phyloP scores from a whole-genome alignment of 1,140 invertebrate genomes.

The Battus philenor region DNA sequence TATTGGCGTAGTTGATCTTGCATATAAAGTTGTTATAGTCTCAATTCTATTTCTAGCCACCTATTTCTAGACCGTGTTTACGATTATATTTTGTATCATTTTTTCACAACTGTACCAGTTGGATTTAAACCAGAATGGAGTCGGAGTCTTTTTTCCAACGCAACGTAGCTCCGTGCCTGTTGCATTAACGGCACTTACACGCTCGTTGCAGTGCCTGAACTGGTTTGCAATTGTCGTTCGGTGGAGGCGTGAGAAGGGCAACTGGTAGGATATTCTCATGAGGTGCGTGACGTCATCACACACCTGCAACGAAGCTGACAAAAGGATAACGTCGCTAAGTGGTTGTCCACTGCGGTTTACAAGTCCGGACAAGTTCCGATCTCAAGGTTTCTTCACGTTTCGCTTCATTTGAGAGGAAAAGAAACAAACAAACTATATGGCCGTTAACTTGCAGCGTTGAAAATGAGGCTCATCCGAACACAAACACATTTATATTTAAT shows the following conservation, averaged over 20 bases:
- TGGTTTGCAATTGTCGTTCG: conserved; percentile 53
- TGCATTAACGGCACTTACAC: conserved; percentile 57
- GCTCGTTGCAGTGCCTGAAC: conserved; percentile 52
- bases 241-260: conserved; percentile 66
- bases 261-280: conserved; percentile 57
- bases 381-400: conserved; percentile 11
- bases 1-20: too few relatives aligned
- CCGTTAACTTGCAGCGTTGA: too few relatives aligned
- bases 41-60: too few relatives aligned
- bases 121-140: conserved; percentile 16
- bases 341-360: conserved; percentile 48
- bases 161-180: conserved; percentile 20
- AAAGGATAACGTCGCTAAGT: conserved; percentile 50
- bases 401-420: background rate
- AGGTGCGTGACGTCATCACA: conserved; percentile 41
- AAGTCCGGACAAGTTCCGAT: conserved; percentile 48
- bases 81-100: too few relatives aligned
- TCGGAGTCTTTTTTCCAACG: conserved; percentile 15
- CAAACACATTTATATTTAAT: too few relatives aligned
- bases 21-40: too few relatives aligned
- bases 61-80: too few relatives aligned
- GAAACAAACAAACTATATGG: too few relatives aligned
- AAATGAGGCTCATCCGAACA: too few relatives aligned
- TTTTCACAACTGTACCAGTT: background rate
- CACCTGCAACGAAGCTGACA: conserved; percentile 48